Conservation (phyloP, 2,113 vertebrate species). For the Nyctibius bracteatus region DNA sequence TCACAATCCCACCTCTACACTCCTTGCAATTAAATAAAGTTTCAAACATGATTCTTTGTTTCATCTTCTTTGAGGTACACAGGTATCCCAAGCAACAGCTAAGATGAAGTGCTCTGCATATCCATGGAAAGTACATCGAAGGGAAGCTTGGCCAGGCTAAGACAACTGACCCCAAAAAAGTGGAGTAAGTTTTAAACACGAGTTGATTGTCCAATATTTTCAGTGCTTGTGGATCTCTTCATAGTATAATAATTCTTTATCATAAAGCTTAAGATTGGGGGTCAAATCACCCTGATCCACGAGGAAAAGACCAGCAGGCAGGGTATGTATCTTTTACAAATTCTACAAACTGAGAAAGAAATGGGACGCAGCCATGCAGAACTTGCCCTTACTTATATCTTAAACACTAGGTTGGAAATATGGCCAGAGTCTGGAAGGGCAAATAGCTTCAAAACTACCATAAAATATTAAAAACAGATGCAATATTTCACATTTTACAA, state of each 20-base stretch:
- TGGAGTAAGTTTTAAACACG: neutral
- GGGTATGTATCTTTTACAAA: neutral
- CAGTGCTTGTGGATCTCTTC: neutral
- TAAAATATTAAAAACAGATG: constrained; percentile 17
- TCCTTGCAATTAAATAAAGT: neutral
- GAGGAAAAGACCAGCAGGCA: neutral
- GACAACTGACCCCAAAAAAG: neutral
- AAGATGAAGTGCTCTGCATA: neutral
- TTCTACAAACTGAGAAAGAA: neutral
- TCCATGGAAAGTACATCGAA: neutral
- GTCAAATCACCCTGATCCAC: neutral
- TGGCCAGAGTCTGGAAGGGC: neutral
- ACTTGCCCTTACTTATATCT: neutral
- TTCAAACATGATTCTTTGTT: neutral
- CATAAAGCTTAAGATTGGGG: neutral
- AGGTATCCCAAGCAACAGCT: neutral
- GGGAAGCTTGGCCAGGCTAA: neutral
- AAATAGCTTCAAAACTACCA: neutral
- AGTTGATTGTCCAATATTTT: neutral
- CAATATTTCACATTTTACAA: neutral
- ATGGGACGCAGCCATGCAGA: neutral
- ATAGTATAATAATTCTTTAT: neutral
- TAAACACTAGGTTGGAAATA: neutral
- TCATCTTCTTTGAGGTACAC: neutral
- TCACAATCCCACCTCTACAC: neutral